Percentiles rank a stretch among this genome's conserved stretches.
phyloP scores from a whole-genome alignment of 2,113 vertebrate genomes.

The Lichenostomus cassidix region DNA sequence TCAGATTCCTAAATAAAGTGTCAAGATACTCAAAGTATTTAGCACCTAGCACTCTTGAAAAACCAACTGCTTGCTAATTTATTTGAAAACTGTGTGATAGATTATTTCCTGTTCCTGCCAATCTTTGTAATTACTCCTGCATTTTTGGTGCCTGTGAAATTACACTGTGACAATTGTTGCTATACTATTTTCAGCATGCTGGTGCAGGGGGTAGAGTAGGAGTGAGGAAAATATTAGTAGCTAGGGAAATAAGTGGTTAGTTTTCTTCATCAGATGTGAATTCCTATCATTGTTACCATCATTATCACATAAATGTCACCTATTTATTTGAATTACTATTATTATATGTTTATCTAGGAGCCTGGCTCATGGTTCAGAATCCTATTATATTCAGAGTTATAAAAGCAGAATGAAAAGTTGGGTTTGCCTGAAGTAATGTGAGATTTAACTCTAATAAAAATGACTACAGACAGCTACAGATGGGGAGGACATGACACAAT shows the following conservation, averaged over 20 bases:
- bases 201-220: conserved; percentile 25
- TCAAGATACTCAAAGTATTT: conserved; percentile 42
- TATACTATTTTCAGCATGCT: conserved; percentile 13
- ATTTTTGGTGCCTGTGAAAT: conserved; percentile 32
- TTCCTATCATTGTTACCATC: background rate
- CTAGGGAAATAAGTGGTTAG: background rate
- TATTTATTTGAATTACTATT: background rate
- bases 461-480: background rate
- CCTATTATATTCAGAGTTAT: background rate
- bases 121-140: conserved; percentile 43
- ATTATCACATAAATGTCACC: background rate
- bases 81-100: conserved; percentile 49
- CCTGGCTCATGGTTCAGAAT: background rate
- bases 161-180: conserved; percentile 26
- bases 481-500: background rate
- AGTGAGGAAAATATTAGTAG: conserved; percentile 17
- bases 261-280: background rate
- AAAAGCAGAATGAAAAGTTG: background rate
- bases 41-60: conserved; percentile 27
- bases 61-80: conserved; percentile 38
- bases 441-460: background rate
- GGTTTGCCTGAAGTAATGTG: background rate
- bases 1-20: conserved; percentile 28
- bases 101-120: conserved; percentile 49
- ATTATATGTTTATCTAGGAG: background rate